Conservation (phyloP, 2,888 invertebrate genomes). For the Nephrotoma guestfalica region DNA sequence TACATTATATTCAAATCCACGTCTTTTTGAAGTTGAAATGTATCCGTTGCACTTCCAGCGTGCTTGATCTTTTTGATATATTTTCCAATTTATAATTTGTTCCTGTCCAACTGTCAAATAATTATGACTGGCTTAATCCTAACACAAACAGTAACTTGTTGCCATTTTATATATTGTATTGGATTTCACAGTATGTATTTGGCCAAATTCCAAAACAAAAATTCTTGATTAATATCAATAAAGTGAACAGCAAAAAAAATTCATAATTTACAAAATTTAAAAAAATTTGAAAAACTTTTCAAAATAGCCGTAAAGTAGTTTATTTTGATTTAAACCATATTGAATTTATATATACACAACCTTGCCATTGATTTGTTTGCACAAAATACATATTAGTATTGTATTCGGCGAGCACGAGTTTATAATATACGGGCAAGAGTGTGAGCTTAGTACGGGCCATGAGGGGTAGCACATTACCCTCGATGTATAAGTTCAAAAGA, state of each 20-base stretch:
- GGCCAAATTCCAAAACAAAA: background rate
- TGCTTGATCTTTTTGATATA: background rate
- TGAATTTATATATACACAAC: background rate
- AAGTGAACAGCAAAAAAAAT: background rate
- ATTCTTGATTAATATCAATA: background rate
- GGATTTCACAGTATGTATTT: background rate
- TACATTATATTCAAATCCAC: too few relatives aligned
- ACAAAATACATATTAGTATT: background rate
- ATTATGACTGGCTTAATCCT: background rate
- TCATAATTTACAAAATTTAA: background rate
- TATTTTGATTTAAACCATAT: background rate
- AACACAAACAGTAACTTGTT: background rate
- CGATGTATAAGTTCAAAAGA: background rate
- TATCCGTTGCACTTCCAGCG: background rate
- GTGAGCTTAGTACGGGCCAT: background rate
- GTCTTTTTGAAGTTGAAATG: background rate
- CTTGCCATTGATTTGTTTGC: background rate
- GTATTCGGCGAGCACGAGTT: background rate
- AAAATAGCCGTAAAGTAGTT: background rate
- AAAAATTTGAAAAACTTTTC: background rate
- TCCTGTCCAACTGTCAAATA: background rate
- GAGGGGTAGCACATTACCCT: background rate
- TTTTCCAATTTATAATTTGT: background rate
- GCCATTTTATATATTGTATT: background rate
- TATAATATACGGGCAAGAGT: background rate